A percentile compares a stretch with the other conserved stretches of the same genome.
These are phyloP conservation scores for Brachynemurus nebulosus DNA, from an alignment of 2,888 invertebrate genomes.

Conservation along the genomic window DNA sequence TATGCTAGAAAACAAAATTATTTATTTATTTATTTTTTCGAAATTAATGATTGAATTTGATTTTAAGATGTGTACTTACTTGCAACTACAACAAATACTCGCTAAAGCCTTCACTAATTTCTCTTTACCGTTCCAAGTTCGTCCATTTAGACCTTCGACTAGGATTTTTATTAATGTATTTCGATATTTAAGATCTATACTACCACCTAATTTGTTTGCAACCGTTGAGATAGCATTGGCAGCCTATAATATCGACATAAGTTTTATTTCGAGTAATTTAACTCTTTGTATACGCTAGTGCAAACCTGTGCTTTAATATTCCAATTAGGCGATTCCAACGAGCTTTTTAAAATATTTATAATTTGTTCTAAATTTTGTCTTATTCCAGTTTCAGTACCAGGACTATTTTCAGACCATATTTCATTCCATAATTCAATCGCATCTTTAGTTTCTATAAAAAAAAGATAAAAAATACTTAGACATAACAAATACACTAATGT, in stretches of 20 bases:
- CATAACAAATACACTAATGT: conserved; percentile 3
- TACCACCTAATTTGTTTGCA: conserved; percentile 51
- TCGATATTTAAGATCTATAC: conserved; percentile 48
- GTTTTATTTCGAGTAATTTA: neutral
- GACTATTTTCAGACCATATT: conserved; percentile 77
- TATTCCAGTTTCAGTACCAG: conserved; percentile 75
- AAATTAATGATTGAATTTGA: too few species aligned
- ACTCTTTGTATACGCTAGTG: neutral
- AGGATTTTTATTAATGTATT: conserved; percentile 51
- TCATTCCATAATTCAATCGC: conserved; percentile 71
- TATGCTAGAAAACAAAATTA: conserved; percentile 23
- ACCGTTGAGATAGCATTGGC: conserved; percentile 71
- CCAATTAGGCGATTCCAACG: conserved; percentile 76
- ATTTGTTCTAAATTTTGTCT: conserved; percentile 61
- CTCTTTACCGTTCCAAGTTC: conserved; percentile 87
- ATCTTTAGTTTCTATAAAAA: conserved; percentile 35
- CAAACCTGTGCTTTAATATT: conserved; percentile 64
- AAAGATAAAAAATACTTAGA: too few species aligned
- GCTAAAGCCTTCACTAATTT: conserved; percentile 64
- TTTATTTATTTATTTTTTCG: neutral
- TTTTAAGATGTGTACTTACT: too few species aligned
- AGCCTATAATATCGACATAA: conserved; percentile 34
- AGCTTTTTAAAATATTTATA: conserved; percentile 50
- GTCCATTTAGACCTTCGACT: conserved; percentile 57
- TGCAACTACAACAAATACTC: conserved; percentile 51